Base-by-base conservation (phyloP, 2,113 vertebrate genomes). In the Spea bombifrons region DNA sequence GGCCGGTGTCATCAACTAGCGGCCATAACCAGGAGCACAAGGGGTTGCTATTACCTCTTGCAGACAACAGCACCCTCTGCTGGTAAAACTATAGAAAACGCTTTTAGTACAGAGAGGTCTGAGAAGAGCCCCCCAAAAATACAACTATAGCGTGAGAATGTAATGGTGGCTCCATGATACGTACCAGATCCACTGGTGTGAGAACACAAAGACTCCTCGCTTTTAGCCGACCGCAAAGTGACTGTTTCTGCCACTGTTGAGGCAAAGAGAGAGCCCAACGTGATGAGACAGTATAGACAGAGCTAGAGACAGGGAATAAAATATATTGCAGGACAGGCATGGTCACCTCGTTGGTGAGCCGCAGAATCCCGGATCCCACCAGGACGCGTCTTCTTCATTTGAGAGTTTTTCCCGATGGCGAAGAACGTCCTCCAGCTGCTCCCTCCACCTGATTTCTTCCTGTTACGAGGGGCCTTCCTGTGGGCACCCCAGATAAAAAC, bases 361-460 rank as follows among this genome's bases (percentile, higher is more conserved):
- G 71, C 77, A 7, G 44, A 71, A 69, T 44, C 87, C 70, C 84
- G 86, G 83, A 72, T 71, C 7, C 88, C 88, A 48, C 88, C 87
- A 30, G 86, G 85, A 1, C 88, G 80, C 3, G 85, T 86, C 30
- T 85, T 93, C 65, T 92, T 91, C 8, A 90, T 87, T 8, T 88
- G 87, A 0, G 88, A 69, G 9, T 88, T 88, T 50, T 91, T 90
- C 9, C 92, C 92, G 8, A 94, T 84, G 30, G 92, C 91, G 72
- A 94, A 94, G 84, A 94, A 93, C 0, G 91, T 90, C 82, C 91
- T 93, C 93, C 93, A 94, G 85, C 93, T 92, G 69, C 90, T 91
- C 2, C 89, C 92, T 91, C 78, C 88, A 77, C 0, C 85, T 81
- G 61, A 88, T 84, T 78, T 84, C 85, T 15, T 83, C 76, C 84